Percentiles rank a stretch among this genome's conserved stretches.
Evolutionary conservation across 2,797 vertebrate genomes (phyloP).

Genomic region (Muscicapa striata): DNA sequence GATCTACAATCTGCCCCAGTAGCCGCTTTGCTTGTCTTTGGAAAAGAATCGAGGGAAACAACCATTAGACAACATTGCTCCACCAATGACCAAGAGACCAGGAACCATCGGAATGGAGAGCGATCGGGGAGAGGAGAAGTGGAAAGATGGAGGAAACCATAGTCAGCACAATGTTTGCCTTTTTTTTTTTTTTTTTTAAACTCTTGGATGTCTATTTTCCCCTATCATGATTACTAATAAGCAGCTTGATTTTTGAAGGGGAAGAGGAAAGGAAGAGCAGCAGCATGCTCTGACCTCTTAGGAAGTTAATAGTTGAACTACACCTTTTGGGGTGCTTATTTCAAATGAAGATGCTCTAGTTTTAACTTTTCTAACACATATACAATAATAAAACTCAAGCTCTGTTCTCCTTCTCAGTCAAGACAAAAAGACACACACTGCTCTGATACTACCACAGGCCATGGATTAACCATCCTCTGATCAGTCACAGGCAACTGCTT

Average conservation of each 20-base stretch:
- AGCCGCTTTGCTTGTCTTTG: conserved; percentile 95
- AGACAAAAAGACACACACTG: neutral
- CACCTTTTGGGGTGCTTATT: neutral
- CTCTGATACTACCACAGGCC: neutral
- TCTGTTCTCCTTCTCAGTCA: neutral
- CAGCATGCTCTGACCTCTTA: conserved; percentile 35
- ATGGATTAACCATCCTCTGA: neutral
- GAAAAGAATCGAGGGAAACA: conserved; percentile 67
- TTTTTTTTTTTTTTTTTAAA: neutral
- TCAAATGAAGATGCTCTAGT: neutral
- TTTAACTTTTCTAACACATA: neutral
- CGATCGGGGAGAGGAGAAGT: conserved; percentile 27
- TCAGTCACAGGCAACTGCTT: neutral
- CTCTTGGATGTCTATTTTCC: neutral
- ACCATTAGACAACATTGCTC: conserved; percentile 43
- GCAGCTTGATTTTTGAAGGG: conserved; percentile 8
- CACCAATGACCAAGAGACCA: neutral
- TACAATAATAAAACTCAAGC: neutral
- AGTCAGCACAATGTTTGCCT: conserved; percentile 41
- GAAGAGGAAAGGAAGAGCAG: conserved; percentile 48
- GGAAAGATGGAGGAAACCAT: conserved; percentile 61
- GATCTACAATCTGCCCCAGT: conserved; percentile 95
- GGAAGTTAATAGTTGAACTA: neutral
- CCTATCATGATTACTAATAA: neutral
- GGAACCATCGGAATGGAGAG: conserved; percentile 43